A percentile compares a stretch with the other conserved stretches of the same genome.
Conservation (phyloP, 2,113 vertebrate species). For the Rhinolophus sinicus region DNA sequence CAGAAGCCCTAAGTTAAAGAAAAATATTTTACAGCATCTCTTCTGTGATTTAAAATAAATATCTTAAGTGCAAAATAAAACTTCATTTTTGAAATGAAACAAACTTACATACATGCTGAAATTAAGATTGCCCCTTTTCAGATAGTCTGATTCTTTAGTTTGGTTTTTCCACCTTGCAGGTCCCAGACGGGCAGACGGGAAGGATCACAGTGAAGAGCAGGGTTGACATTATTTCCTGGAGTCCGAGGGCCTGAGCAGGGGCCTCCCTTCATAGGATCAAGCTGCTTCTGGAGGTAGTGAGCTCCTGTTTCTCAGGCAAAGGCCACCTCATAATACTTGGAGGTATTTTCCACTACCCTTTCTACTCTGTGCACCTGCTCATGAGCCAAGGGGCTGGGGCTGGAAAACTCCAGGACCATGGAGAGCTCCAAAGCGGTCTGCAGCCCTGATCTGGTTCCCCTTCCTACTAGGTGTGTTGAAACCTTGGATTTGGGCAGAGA, state of each 20-base stretch:
- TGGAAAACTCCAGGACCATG: constrained; percentile 24
- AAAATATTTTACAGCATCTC: background rate
- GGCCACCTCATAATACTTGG: background rate
- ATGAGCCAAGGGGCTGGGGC: background rate
- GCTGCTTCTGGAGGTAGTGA: background rate
- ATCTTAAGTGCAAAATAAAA: background rate
- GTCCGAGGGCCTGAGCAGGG: background rate
- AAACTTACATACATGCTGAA: background rate
- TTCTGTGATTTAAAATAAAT: constrained; percentile 3
- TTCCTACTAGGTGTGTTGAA: background rate
- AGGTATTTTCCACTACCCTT: background rate
- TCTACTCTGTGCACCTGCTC: background rate
- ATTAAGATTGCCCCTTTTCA: background rate
- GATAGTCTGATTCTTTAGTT: background rate
- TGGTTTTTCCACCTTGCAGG: background rate
- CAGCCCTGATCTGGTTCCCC: accelerated
- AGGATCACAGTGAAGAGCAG: background rate
- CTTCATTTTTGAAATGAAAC: background rate
- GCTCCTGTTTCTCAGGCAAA: background rate
- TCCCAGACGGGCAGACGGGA: background rate
- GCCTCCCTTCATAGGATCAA: background rate
- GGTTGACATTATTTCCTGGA: background rate
- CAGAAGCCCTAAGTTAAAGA: background rate
- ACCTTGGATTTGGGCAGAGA: background rate
- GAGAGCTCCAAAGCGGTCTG: background rate